phyloP scores from a whole-genome alignment of 2,113 vertebrate species.

The Gulo gulo region DNA sequence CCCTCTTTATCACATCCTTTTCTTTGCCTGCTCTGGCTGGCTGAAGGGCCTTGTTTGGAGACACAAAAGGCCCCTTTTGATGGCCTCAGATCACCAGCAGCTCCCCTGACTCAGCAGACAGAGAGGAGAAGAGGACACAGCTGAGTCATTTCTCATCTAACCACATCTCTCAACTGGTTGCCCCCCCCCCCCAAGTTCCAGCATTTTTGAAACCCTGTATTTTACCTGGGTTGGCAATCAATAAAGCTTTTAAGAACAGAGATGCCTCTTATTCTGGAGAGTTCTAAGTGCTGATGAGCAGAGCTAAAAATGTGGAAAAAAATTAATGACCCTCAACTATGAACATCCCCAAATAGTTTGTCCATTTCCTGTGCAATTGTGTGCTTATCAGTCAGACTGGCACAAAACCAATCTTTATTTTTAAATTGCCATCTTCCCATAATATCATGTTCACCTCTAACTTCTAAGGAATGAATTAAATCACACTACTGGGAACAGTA shows the following conservation, averaged over 20 bases:
- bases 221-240: constrained; percentile 46
- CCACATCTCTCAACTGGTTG: background rate
- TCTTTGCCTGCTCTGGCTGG: background rate
- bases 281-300: constrained; percentile 32
- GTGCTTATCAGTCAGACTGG: background rate
- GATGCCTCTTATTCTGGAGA: constrained; percentile 28
- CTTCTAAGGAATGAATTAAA: constrained; percentile 6
- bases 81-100: background rate
- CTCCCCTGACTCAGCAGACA: background rate
- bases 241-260: constrained; percentile 64
- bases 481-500: background rate
- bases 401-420: constrained; percentile 5
- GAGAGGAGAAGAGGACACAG: background rate
- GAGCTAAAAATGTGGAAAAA: background rate
- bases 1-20: background rate
- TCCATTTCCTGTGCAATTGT: background rate
- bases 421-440: background rate
- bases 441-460: background rate
- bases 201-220: constrained; percentile 48
- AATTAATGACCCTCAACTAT: background rate
- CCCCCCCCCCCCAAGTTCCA: background rate
- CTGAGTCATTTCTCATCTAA: background rate
- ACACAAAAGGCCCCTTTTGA: background rate
- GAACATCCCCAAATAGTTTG: background rate
- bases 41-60: background rate